Base-by-base conservation (phyloP, 1,140 invertebrate species). In the Drosophila sp. region DNA sequence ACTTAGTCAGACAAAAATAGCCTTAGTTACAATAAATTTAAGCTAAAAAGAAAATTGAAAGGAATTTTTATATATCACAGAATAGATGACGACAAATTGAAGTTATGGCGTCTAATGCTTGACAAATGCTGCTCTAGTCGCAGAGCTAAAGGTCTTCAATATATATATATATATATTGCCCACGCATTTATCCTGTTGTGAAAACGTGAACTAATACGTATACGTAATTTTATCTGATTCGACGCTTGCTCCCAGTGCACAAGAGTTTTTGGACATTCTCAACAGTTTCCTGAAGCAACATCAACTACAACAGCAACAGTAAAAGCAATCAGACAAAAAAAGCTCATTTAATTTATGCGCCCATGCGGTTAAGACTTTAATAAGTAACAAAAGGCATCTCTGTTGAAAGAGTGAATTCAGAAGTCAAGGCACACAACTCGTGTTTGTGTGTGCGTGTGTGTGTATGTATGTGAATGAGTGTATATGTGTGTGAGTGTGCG, bases 161-260 rank as follows among this genome's bases (percentile, higher is more conserved):
- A 21, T 21, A 21, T 21, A 21, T 21, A 21, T 21, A 21, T 21
- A 21, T 4, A 21, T 16, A 56, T 57, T 46, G 62, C 36, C 54
- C 38, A 57, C 56, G 56, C 40, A 57, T 27, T 46, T 67, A 72
- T 53, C 54, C 32, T 45, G 54, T 54, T 67, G 54, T 27, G 67
- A 59, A 53, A 50, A 41, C 21, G 8, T 61, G 45, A 46, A 50
- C 57, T 27, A n/a, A 13, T 62, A 38, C 66, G 69, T 72, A 67
- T 72, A 72, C 64, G 71, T 73, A 73, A 69, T 73, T 61, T 73
- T 46, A 73, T 73, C 48, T 54, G 48, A 72, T 46, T 56, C 71
- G 45, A 61, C 71, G 36, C 51, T 50, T 50, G 54, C 34, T 40
- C 50, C 11, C 43, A 41, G n/a, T 59, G 36, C 40, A 63, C 13